Conservation (phyloP, 1,140 invertebrate species). For the Magallana ariakensis region DNA sequence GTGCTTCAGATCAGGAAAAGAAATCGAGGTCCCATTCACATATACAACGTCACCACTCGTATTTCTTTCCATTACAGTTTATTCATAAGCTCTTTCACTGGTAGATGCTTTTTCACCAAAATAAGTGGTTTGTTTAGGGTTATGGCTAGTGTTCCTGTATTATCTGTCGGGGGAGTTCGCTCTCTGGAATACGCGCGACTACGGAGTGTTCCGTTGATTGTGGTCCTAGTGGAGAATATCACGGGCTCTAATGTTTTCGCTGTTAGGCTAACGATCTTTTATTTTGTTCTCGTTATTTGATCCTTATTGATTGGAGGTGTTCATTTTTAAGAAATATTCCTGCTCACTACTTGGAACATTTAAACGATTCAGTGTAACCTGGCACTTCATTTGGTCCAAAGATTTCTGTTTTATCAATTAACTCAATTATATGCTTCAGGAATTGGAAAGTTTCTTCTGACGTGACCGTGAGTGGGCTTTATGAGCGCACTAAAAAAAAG, state of each 20-base stretch:
- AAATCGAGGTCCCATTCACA: neutral
- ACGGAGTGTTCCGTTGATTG: neutral
- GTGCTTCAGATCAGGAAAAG: conserved; percentile 22
- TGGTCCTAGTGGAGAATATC: neutral
- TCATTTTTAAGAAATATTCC: neutral
- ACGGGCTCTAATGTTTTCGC: conserved; percentile 1
- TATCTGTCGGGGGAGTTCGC: neutral
- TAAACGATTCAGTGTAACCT: neutral
- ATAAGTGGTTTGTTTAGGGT: neutral
- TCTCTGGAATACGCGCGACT: conserved; percentile 15
- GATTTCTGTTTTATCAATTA: conserved; percentile 23
- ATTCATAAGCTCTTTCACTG: neutral
- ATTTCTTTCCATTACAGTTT: conserved; percentile 1
- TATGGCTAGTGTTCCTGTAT: too few species aligned
- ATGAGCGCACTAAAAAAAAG: conserved; percentile 3
- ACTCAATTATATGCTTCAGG: conserved; percentile 27
- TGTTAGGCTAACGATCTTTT: conserved; percentile 26
- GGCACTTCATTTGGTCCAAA: conserved; percentile 24
- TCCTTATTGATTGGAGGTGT: conserved; percentile 27
- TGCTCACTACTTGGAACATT: conserved; percentile 4
- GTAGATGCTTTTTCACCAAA: neutral
- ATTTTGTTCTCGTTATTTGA: conserved; percentile 3
- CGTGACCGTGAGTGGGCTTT: conserved; percentile 18
- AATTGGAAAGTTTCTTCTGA: conserved; percentile 34
- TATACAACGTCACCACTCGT: neutral